Evolutionary conservation across 2,113 vertebrate genomes (phyloP).

Genomic region (Syngnathus typhle): DNA sequence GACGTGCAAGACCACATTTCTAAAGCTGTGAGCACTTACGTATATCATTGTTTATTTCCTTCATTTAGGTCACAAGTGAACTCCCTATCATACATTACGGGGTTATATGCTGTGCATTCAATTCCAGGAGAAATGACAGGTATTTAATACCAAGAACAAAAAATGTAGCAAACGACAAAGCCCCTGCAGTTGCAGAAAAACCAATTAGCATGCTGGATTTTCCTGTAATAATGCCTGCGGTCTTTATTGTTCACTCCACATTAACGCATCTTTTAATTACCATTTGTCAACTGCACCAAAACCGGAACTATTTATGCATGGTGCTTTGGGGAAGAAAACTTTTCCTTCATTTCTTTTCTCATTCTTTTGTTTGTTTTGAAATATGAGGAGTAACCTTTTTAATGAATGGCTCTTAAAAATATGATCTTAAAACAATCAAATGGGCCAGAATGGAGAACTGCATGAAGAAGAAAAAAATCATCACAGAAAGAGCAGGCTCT

Average conservation of each 20-base stretch:
- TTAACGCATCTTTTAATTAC: constrained; percentile 76
- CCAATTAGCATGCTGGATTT: constrained; percentile 70
- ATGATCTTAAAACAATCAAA: too few species aligned
- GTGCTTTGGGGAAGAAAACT: not conserved
- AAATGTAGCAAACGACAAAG: constrained; percentile 36
- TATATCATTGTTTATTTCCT: too few species aligned
- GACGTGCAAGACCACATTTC: too few species aligned
- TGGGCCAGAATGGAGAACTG: too few species aligned
- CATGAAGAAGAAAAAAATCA: too few species aligned
- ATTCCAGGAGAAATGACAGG: constrained; percentile 64
- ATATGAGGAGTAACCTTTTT: not conserved
- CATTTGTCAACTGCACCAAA: not conserved
- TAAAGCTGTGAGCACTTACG: too few species aligned
- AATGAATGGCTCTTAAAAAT: not conserved
- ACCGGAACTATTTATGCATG: not conserved
- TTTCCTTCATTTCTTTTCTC: not conserved
- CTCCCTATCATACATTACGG: not conserved
- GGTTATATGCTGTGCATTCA: constrained; percentile 58
- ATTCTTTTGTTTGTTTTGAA: not conserved
- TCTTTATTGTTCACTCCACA: constrained; percentile 69
- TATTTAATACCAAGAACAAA: constrained; percentile 63
- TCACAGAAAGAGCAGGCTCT: too few species aligned
- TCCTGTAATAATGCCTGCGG: constrained; percentile 60
- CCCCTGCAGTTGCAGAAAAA: constrained; percentile 52
- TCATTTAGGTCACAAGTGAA: not conserved